Evolutionary conservation across 2,797 vertebrate genomes (phyloP).

Genomic region (Gymnothorax javanicus): DNA sequence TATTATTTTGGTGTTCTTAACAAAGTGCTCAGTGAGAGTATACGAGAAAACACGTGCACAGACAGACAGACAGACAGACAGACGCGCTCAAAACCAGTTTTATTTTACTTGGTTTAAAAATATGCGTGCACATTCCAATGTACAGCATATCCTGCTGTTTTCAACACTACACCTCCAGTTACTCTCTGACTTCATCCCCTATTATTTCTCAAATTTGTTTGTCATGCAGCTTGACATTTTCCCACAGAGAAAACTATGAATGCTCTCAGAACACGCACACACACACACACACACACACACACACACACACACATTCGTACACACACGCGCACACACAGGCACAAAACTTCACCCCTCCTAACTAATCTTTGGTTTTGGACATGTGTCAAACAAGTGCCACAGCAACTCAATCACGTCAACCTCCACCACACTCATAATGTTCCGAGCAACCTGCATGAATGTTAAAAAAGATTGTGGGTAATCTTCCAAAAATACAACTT

Average conservation of each 20-base stretch:
- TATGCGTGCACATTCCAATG: not conserved
- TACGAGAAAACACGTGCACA: not conserved
- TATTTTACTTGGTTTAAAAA: not conserved
- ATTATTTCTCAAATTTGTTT: not conserved
- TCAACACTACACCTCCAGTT: not conserved
- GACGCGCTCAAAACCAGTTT: slow-evolving; percentile 26
- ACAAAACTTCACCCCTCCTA: slow-evolving; percentile 37
- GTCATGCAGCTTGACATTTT: not conserved
- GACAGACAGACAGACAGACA: not conserved
- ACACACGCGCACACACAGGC: slow-evolving; percentile 32
- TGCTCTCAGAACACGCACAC: slow-evolving; percentile 47
- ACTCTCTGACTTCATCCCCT: not conserved
- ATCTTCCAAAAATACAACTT: slow-evolving; percentile 20
- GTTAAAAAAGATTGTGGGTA: slow-evolving; percentile 4
- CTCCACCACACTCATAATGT: not conserved
- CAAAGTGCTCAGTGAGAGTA: too few relatives aligned
- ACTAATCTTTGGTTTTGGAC: slow-evolving; percentile 46
- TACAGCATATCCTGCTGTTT: not conserved
- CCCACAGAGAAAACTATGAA: not conserved
- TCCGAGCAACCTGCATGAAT: slow-evolving; percentile 9
- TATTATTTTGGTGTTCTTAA: too few relatives aligned
- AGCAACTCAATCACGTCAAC: not conserved
- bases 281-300: slow-evolving; percentile 49
- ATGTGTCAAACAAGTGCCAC: slow-evolving; percentile 42
- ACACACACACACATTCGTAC: slow-evolving; percentile 38